Evolutionary conservation across 2,113 vertebrate genomes (phyloP), one percentile per base, ranked within the genome.

Genomic region (Gymnocephalus cernua): DNA sequence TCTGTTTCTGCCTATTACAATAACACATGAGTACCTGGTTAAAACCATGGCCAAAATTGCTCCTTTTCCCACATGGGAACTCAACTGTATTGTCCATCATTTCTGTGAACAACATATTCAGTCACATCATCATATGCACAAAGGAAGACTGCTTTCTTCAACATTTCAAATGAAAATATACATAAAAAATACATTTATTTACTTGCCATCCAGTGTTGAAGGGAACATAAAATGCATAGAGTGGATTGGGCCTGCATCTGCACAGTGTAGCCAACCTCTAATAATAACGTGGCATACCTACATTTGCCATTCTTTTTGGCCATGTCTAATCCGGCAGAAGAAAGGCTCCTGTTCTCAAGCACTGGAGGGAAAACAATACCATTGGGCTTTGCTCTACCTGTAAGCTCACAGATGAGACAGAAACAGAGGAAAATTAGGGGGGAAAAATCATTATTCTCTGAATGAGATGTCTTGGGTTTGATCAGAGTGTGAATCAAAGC

Each of bases 401-500:
- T 95, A 93, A 93, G 93, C 91, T 83, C 92, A 81, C 77, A 92
- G 91, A 94, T 91, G 90, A 94, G 93, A 95, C 86, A 89, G 93
- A 94, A 93, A 94, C 92, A 91, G 85, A 79, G 81, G 70, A 86
- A 92, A 95, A 94, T 95, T 95, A 95, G 90, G 87, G 91, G 90
- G 85, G 79, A 77, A 94, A 94, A 95, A 95, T 95, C 97, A 98
- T 99, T 98, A 98, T 97, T 97, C 96, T 96, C 96, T 95, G 96
- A 99, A 98, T 97, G 96, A 98, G 97, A 97, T 96, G 96, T 97
- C 96, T 96, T 91, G 96, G 96, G 97, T 96, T 98, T 98, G 97
- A 98, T 98, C 96, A 97, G 97, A 96, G 96, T 95, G 94, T 93
- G 96, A 98, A 99, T 99, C 97, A 98, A 99, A 99, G 97, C 94